A percentile compares a stretch with the other conserved stretches of the same genome.
Conservation (phyloP, 2,113 vertebrate species). For the Alexandromys fortis region DNA sequence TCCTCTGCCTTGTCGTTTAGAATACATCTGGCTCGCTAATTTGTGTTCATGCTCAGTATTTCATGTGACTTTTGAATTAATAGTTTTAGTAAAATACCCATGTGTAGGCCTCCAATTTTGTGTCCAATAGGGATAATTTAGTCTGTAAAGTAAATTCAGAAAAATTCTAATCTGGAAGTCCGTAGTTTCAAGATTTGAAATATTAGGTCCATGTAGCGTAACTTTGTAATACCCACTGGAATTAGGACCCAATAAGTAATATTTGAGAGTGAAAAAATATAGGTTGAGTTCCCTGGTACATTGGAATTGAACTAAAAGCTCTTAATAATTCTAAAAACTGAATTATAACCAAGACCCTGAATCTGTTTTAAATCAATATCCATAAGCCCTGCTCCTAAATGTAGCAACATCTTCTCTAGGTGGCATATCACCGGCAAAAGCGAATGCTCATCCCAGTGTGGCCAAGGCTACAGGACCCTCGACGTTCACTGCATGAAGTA, state of each 20-base stretch:
- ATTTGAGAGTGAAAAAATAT: not conserved
- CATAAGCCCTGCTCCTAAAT: not conserved
- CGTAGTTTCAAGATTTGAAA: slow-evolving; percentile 1
- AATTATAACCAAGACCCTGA: not conserved
- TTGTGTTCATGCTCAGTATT: not conserved
- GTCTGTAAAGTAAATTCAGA: not conserved
- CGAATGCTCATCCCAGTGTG: slow-evolving; percentile 94
- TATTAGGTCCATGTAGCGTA: not conserved
- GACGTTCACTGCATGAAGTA: slow-evolving; percentile 95
- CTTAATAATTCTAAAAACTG: not conserved
- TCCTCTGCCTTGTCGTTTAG: not conserved
- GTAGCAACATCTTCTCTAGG: slow-evolving; percentile 82
- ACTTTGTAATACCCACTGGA: not conserved
- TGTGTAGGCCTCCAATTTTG: not conserved
- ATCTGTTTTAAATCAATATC: not conserved
- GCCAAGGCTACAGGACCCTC: slow-evolving; percentile 90
- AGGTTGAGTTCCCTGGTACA: not conserved
- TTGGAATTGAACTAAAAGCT: not conserved
- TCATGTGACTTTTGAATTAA: slow-evolving; percentile 24
- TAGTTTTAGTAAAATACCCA: not conserved
- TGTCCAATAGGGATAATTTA: not conserved
- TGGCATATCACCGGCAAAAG: slow-evolving; percentile 94
- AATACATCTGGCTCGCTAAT: not conserved
- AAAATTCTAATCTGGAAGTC: slow-evolving; percentile 19
- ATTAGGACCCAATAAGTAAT: not conserved